phyloP scores from a whole-genome alignment of 2,113 vertebrate species.

The Canis aureus region DNA sequence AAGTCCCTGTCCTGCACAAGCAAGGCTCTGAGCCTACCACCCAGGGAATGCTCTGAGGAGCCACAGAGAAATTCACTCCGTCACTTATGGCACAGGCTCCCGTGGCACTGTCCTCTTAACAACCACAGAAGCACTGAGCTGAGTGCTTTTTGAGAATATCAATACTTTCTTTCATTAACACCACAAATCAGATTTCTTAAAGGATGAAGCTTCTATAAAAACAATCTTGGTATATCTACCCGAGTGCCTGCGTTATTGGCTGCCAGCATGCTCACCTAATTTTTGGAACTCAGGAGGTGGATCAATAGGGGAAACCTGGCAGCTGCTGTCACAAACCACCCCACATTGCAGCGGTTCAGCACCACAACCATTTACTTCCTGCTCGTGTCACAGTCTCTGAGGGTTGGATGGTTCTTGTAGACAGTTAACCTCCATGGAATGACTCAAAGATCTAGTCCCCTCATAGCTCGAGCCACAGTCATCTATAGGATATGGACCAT shows the following conservation, averaged over 20 bases:
- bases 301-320: conserved; percentile 30
- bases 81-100: neutral
- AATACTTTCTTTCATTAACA: conserved; percentile 10
- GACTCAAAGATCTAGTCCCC: neutral
- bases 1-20: conserved; percentile 8
- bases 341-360: neutral
- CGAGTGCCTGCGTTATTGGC: neutral
- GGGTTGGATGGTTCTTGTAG: neutral
- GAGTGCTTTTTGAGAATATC: conserved; percentile 46
- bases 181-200: conserved; percentile 23
- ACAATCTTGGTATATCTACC: neutral
- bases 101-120: neutral
- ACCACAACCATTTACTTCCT: neutral
- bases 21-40: neutral
- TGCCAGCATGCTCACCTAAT: neutral
- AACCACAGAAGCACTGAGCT: neutral
- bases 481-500: neutral
- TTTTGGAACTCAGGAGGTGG: conserved; percentile 1
- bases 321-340: neutral
- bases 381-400: neutral
- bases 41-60: neutral
- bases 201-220: neutral
- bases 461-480: neutral
- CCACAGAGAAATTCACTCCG: neutral
- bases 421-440: neutral